Evolutionary conservation across 2,888 invertebrate genomes (phyloP), one percentile per base, ranked within the genome.

Genomic region (Microctonus aethiopoides): DNA sequence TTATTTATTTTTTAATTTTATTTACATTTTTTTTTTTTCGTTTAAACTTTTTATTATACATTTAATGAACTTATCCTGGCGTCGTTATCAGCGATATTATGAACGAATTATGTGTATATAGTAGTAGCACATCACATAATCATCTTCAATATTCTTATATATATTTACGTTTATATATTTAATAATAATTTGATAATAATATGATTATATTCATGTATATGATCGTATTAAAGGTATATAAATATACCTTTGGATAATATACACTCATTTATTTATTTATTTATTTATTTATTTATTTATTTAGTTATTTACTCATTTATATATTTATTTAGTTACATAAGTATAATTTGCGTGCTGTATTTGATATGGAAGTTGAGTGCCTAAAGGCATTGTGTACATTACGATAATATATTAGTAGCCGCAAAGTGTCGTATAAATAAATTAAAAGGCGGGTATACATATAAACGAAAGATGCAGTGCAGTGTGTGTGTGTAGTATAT

Each of bases 381-480:
- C 52, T 22, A 34, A 36, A 36, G 64, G 64, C 41, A 26, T 20
- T 22, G 13, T 29, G 16, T 52, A 20, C 22, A 64, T 64, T 64
- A 64, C 29, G 24, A 32, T 64, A 54, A 64, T 64, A 54, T 54
- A 64, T 64, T 16, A 54, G 52, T 29, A 64, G 67, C 59, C 34
- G 67, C 59, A 59, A 67, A 67, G 67, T 67, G 67, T 67, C 67
- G 32, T 60, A 67, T 67, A 60, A 67, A 60, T 67, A 60, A 60
- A 67, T 67, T 41, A 67, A 67, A 67, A 60, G 64, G 59, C 59
- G 67, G 32, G 59, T 32, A 13, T 52, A 22, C 34, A 3, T 29
- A 29, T 29, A 29, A 5, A 29, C 7, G 7, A n/a, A n/a, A n/a
- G n/a, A n/a, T n/a, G n/a, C n/a, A n/a, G n/a, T 29, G 7, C 29